Evolutionary conservation across 2,113 vertebrate species (phyloP), one percentile per base, ranked within the genome.

Genomic region (Toxostoma redivivum): DNA sequence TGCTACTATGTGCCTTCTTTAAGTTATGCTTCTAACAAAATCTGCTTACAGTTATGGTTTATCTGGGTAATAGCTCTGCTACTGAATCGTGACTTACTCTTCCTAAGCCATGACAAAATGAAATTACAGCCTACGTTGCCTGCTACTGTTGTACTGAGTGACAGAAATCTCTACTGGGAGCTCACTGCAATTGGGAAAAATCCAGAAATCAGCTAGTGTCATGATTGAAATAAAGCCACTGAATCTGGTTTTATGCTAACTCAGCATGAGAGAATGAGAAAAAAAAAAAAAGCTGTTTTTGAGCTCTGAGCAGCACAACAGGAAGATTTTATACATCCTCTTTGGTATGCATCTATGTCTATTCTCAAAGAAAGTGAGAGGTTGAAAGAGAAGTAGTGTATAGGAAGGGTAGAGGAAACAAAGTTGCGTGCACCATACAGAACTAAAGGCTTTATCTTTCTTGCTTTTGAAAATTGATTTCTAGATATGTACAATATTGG

Each of bases 71-170:
- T 47, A 54, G 37, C 70, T 85, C 15, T 87, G 57, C 69, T 92
- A 4, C 58, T 77, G 82, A 86, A 70, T 77, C 38, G 15, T n/a
- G 54, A 67, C 42, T 88, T 90, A 61, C 11, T 28, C 33, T 76
- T 88, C 58, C 74, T 91, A 94, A 93, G 58, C 81, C 67, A 35
- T 79, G 89, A 87, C 81, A 92, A 91, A 93, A 87, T 77, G 45
- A 95, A 86, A 91, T 95, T 95, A 61, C 58, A 91, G 35, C 74
- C 71, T 82, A 19, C 0, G 0, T 69, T 79, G 20, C 37, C 48
- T 1, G 5, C 84, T 64, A 5, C 73, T 66, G 40, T 80, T 60
- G 60, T 81, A 42, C 72, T 86, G 86, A 86, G 90, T 47, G 69
- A 40, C 73, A 91, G 70, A 70, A 88, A 62, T 86, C 42, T 88